phyloP scores from a whole-genome alignment of 53 echinoderm and acorn worm species.

The Stichopus horrens region DNA sequence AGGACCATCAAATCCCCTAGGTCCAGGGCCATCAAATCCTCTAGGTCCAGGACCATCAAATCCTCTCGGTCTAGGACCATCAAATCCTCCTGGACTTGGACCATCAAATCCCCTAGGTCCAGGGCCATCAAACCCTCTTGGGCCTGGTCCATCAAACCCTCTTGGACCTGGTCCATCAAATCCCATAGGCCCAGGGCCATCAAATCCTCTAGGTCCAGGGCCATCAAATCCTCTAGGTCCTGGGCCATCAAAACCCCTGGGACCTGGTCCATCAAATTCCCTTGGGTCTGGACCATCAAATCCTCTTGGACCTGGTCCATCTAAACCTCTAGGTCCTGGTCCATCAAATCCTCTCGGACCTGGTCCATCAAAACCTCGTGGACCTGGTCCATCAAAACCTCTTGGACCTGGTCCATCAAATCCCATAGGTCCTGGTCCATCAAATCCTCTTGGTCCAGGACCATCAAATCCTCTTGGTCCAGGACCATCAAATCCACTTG shows the following conservation, averaged over 20 bases:
- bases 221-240: conserved; percentile 43
- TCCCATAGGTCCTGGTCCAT: conserved; percentile 47
- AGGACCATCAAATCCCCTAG: conserved; percentile 23
- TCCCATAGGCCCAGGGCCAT: conserved; percentile 28
- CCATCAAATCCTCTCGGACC: conserved; percentile 36
- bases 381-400: conserved; percentile 35
- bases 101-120: conserved; percentile 42
- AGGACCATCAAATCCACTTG: conserved; percentile 21
- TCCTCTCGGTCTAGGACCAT: conserved; percentile 47
- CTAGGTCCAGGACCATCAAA: conserved; percentile 41
- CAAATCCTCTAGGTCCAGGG: conserved; percentile 32
- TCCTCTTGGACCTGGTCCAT: conserved; percentile 21
- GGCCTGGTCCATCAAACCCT: conserved; percentile 36
- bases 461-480: conserved; percentile 42
- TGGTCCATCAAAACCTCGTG: conserved; percentile 24
- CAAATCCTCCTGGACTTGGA: conserved; percentile 24
- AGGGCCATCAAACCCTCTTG: conserved; percentile 38
- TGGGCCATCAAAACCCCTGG: conserved; percentile 37
- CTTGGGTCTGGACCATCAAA: conserved; percentile 25
- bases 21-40: conserved; percentile 32
- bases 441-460: conserved; percentile 50
- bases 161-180: conserved; percentile 42
- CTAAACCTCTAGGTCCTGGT: conserved; percentile 39
- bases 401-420: conserved; percentile 44
- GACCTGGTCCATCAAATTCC: conserved; percentile 41